Percentiles rank a stretch among this genome's conserved stretches.
Evolutionary conservation across 2,888 invertebrate species (phyloP).

Genomic region (Hirtodrosophila duncani): DNA sequence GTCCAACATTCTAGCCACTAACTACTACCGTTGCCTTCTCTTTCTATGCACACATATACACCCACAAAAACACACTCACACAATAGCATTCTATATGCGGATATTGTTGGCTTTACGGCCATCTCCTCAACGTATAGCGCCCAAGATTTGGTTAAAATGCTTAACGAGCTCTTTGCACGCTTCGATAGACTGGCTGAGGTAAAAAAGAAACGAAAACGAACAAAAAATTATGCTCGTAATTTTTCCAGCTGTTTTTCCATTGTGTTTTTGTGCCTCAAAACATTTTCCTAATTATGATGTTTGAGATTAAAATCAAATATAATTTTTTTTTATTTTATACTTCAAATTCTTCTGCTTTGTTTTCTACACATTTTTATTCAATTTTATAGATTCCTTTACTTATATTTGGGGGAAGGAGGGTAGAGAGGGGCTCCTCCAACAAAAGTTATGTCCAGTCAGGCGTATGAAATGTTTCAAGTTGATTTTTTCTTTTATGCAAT

Average conservation of each 20-base stretch:
- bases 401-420: background rate
- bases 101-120: slow-evolving; percentile 98
- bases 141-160: slow-evolving; percentile 95
- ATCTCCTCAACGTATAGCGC: slow-evolving; percentile 97
- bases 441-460: slow-evolving; percentile 61
- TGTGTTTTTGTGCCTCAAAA: slow-evolving; percentile 9
- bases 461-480: slow-evolving; percentile 57
- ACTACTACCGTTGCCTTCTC: slow-evolving; percentile 6
- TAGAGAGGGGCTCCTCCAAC: slow-evolving; percentile 8
- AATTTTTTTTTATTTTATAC: slow-evolving; percentile 34
- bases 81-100: slow-evolving; percentile 94
- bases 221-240: background rate
- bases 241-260: slow-evolving; percentile 44
- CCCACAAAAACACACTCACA: background rate
- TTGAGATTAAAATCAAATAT: slow-evolving; percentile 36
- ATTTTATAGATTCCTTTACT: slow-evolving; percentile 3
- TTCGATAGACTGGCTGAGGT: slow-evolving; percentile 94
- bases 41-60: slow-evolving; percentile 1
- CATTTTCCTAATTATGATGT: slow-evolving; percentile 34
- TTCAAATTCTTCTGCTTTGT: slow-evolving; percentile 33
- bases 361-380: slow-evolving; percentile 11
- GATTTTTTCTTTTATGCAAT: slow-evolving; percentile 52
- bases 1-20: slow-evolving; percentile 8
- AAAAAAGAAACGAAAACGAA: slow-evolving; percentile 58
- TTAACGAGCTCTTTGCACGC: slow-evolving; percentile 96